Base-by-base conservation (phyloP, 2,797 vertebrate species). In the Cossypha polioptera region DNA sequence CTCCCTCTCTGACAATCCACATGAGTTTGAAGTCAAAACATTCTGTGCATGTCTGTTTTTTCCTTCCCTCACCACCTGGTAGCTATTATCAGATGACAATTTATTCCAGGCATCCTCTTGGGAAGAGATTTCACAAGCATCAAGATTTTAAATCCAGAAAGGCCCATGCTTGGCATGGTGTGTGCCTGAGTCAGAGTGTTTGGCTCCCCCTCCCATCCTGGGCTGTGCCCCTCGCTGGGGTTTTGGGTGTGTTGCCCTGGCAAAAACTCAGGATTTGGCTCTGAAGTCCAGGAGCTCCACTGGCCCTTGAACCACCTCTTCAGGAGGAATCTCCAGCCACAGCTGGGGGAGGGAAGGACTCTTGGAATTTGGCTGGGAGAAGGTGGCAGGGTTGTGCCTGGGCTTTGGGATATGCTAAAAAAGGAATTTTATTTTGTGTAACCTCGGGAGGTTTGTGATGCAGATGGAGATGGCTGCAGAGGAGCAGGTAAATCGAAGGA, bases 11-110 rank as follows among this genome's bases (percentile, higher is more conserved):
- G 96, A 96, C 95, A 97, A 94, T 94, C 94, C 92, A 88, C 94
- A 95, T 96, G 95, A 96, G 95, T 97, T 96, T 90, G 92, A 96
- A 96, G 94, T 97, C 96, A 97, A 95, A 97, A 96, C 94, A 96
- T 95, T 96, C 95, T 94, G 86, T 96, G 96, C 94, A 65, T 94
- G 94, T 95, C 95, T 96, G 94, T 86, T 95, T 95, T 92, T 90
- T 76, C 31, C 80, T 90, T 95, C 63, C 80, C 83, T 93, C 88
- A 4, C 96, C 95, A 97, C 95, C 95, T 97, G 96, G 94, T 86
- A 97, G 93, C 93, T 95, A 95, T 97, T 97, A 97, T 94, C 96
- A 91, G 94, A 93, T 95, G 96, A 95, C 95, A 97, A 92, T 97
- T 95, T 95, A 95, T 95, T 97, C 93, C 90, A 90, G 77, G 88